Evolutionary conservation across 2,888 invertebrate genomes (phyloP).

Genomic region (Lepidocyrtoides sp.): DNA sequence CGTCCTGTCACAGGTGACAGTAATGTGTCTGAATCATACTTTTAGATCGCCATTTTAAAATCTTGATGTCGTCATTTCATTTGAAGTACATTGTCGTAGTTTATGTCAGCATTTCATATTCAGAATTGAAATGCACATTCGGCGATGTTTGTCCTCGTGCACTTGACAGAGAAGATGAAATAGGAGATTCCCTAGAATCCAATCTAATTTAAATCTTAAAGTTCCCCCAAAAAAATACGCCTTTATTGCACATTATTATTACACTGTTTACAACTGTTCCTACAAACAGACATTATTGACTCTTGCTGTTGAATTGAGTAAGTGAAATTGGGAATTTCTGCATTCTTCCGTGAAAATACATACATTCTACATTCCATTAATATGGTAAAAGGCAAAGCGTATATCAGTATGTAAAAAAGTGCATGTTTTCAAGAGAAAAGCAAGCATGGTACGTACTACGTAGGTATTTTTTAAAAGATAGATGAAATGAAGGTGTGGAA

Average conservation of each 20-base stretch:
- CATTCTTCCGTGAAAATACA: conserved; percentile 12
- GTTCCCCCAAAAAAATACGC: not conserved
- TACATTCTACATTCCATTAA: too few relatives aligned
- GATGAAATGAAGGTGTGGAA: conserved; percentile 51
- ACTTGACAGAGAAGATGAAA: conserved; percentile 14
- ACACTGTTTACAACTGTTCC: conserved; percentile 11
- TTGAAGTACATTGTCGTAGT: not conserved
- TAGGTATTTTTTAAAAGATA: not conserved
- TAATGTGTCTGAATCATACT: too few relatives aligned
- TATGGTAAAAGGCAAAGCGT: not conserved
- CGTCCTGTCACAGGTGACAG: too few relatives aligned
- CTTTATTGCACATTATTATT: conserved; percentile 28
- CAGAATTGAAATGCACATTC: not conserved
- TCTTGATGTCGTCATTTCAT: not conserved
- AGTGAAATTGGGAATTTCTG: conserved; percentile 30
- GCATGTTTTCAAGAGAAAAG: not conserved
- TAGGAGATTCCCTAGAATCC: conserved; percentile 33
- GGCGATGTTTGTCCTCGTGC: not conserved
- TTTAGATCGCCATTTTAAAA: not conserved
- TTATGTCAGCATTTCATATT: too few relatives aligned
- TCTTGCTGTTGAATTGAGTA: conserved; percentile 8
- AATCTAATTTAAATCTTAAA: conserved; percentile 35
- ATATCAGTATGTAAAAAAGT: not conserved
- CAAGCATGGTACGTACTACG: not conserved
- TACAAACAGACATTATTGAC: not conserved